Evolutionary conservation across 2,797 vertebrate species (phyloP).

Genomic region (Poeciliopsis presidionis): DNA sequence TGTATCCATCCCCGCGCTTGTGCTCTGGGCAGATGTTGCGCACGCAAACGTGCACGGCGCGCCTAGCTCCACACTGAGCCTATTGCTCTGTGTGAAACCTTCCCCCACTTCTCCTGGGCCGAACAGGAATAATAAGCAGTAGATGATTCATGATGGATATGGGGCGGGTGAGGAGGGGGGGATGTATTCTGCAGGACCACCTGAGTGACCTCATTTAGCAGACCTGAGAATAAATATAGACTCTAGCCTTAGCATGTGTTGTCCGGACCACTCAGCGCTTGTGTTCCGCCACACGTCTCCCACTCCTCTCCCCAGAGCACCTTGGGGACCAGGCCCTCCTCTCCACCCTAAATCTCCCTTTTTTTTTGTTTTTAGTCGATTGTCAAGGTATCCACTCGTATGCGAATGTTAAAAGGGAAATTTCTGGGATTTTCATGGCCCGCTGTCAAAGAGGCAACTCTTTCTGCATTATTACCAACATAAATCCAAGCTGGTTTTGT

Average conservation of each 20-base stretch:
- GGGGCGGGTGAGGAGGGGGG: slow-evolving; percentile 45
- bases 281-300: slow-evolving; percentile 55
- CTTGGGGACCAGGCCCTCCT: slow-evolving; percentile 44
- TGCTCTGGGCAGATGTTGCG: slow-evolving; percentile 63
- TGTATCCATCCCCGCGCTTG: slow-evolving; percentile 59
- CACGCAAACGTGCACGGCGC: neutral
- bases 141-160: slow-evolving; percentile 81
- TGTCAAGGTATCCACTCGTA: slow-evolving; percentile 24
- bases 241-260: slow-evolving; percentile 43
- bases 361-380: neutral
- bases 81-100: slow-evolving; percentile 56
- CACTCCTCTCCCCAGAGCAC: slow-evolving; percentile 48
- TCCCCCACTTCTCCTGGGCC: slow-evolving; percentile 54
- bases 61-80: slow-evolving; percentile 17
- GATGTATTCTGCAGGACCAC: slow-evolving; percentile 79
- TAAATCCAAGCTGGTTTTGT: neutral
- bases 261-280: slow-evolving; percentile 45
- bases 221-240: slow-evolving; percentile 82
- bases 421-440: neutral
- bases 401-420: slow-evolving; percentile 29
- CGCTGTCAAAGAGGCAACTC: neutral
- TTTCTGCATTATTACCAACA: neutral
- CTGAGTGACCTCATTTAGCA: slow-evolving; percentile 83
- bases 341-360: slow-evolving; percentile 51
- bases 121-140: slow-evolving; percentile 80